Percentiles rank a stretch among this genome's conserved stretches.
Evolutionary conservation across 2,888 invertebrate genomes (phyloP).

Genomic region (Melanotus villosus): DNA sequence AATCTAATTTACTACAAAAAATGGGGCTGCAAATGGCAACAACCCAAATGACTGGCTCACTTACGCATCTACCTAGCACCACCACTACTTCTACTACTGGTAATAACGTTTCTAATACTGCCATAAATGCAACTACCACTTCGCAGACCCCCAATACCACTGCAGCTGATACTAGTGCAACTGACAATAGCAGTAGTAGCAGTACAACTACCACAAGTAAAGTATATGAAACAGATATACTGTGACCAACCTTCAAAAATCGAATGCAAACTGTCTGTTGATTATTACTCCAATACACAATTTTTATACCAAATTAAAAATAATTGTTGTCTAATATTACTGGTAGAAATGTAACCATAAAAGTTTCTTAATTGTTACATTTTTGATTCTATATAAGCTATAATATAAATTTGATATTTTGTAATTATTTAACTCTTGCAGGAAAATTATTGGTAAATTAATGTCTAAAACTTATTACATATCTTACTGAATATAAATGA

Average conservation of each 20-base stretch:
- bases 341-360: too few relatives aligned
- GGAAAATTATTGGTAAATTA: too few relatives aligned
- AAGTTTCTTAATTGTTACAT: too few relatives aligned
- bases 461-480: too few relatives aligned
- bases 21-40: slow-evolving; percentile 80
- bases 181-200: slow-evolving; percentile 51
- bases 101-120: slow-evolving; percentile 56
- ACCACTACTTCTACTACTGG: slow-evolving; percentile 57
- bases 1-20: slow-evolving; percentile 88
- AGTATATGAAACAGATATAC: slow-evolving; percentile 94
- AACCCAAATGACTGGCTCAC: slow-evolving; percentile 73
- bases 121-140: slow-evolving; percentile 53
- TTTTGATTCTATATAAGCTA: too few relatives aligned
- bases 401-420: too few relatives aligned
- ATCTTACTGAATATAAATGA: too few relatives aligned
- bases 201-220: slow-evolving; percentile 78
- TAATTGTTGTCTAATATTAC: slow-evolving; percentile 14
- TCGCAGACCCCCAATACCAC: slow-evolving; percentile 61
- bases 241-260: slow-evolving; percentile 75
- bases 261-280: slow-evolving; percentile 50
- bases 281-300: slow-evolving; percentile 33
- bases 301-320: slow-evolving; percentile 24
- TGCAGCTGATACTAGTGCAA: slow-evolving; percentile 50
- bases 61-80: slow-evolving; percentile 74
- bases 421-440: too few relatives aligned